Base-by-base conservation (phyloP, 2,888 invertebrate genomes). In the Baronia brevicornis region DNA sequence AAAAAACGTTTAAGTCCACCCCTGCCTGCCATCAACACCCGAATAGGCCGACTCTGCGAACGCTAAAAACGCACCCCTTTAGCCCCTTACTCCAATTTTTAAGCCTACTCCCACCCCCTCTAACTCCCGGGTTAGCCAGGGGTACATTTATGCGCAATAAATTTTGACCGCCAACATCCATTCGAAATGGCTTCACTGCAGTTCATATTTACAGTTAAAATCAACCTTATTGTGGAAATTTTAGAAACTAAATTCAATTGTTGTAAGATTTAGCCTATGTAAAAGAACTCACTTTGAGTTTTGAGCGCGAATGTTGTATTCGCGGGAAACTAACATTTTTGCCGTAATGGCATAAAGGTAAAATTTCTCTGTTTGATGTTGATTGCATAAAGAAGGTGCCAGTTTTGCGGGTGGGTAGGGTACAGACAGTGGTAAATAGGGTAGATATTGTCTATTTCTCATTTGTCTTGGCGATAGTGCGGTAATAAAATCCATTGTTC, bases 101-200 rank as follows among this genome's bases (percentile, higher is more conserved):
- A 82, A 82, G 80, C 82, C 82, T 80, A 80, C 80, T 61, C 73
- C 74, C 63, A 47, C 70, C 59, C 69, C 75, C 77, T 65, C 73
- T 77, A 79, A 79, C 78, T 60, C 77, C 80, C 78, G 77, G 78
- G 80, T 82, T 84, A 82, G 82, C 79, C 74, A 60, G 78, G 78
- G 80, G 72, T 82, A 80, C 84, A 80, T 82, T 84, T 84, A 84
- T 82, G 82, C 80, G 75, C 82, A 80, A 84, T 84, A 84, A 84
- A 84, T 84, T 84, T 82, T 79, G 78, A 79, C 79, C 77, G 69
- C 70, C 66, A 48, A 54, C 61, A 54, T 60, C 62, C 60, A 57
- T 55, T 48, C 65, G 62, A 72, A 80, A 79, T 66, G 72, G 58
- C 71, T 51, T 61, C 60, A 73, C 55, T 61, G 46, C 71, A 36